Base-by-base conservation (phyloP, 2,113 vertebrate genomes). In the Silurus meridionalis region DNA sequence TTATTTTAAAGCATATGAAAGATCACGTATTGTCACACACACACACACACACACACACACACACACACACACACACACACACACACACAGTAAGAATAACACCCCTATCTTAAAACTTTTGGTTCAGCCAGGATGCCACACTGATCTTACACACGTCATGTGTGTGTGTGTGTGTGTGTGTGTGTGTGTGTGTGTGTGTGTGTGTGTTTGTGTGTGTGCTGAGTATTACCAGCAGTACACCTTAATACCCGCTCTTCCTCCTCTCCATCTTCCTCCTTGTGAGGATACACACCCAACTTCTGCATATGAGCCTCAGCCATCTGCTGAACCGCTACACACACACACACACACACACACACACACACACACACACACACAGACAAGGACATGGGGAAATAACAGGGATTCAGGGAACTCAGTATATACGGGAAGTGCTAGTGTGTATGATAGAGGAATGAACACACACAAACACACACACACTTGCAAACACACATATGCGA, bases 241-340 rank as follows among this genome's bases (percentile, higher is more conserved):
- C 17, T 71, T 90, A 86, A 87, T 66, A 66, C 82, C 71, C 91
- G 87, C 88, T 91, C 95, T 5, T 93, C 93, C 7, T 93, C 90
- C 58, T 94, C 92, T 80, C 93, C 91, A 69, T 95, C 93, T 83
- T 94, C 95, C 90, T 97, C 96, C 2, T 96, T 90, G 85, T 91
- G 91, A 89, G 94, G 95, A 77, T 94, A 96, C 86, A 96, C 95
- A 6, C 93, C 93, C 93, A 98, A 90, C 90, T 96, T 92, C 95
- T 96, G 97, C 96, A 99, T 94, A 89, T 99, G 97, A 87, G 97
- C 97, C 93, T 98, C 96, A 82, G 97, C 97, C 82, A 99, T 97
- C 95, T 97, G 97, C 95, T 98, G 98, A 92, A 99, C 95, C 3
- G 97, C 98, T 98, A 94, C 60, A 92, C 91, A 82, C 88, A 75